Percentiles rank a stretch among this genome's conserved stretches.
Evolutionary conservation across 2,888 invertebrate species (phyloP).

Genomic region (Kryphioiulus occultus): DNA sequence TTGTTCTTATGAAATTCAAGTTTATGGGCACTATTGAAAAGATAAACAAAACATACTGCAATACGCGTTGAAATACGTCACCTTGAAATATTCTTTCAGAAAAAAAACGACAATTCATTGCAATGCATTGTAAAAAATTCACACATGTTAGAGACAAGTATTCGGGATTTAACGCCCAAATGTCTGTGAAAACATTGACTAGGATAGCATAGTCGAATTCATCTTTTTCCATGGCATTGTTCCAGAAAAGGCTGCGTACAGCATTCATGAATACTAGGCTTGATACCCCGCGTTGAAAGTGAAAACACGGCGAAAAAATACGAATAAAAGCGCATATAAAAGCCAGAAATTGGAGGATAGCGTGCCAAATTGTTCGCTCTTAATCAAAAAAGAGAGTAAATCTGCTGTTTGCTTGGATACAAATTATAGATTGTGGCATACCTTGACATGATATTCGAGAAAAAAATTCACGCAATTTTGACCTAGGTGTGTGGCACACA

Average conservation of each 20-base stretch:
- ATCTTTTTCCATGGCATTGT: not conserved
- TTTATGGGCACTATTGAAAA: no score
- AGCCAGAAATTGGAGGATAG: slow-evolving; percentile 24
- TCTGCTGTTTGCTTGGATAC: not conserved
- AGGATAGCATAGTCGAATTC: not conserved
- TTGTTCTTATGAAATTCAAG: no score
- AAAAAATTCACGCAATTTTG: not conserved
- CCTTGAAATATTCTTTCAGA: no score
- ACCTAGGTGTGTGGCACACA: not conserved
- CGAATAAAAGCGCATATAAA: slow-evolving; percentile 9
- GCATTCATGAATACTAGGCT: not conserved
- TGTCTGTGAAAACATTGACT: not conserved
- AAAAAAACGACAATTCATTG: no score
- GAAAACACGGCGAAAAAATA: not conserved
- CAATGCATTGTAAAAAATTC: no score
- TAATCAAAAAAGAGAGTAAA: slow-evolving; percentile 35
- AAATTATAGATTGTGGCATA: not conserved
- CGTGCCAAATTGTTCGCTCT: slow-evolving; percentile 29
- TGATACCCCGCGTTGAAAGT: not conserved
- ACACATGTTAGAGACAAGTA: no score
- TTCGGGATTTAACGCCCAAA: not conserved
- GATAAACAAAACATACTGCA: no score
- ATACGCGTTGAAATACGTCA: no score
- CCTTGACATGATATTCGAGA: slow-evolving; percentile 2
- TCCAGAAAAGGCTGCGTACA: not conserved